Evolutionary conservation across 2,797 vertebrate species (phyloP), one percentile per base, ranked within the genome.

Genomic region (Falco naumanni): DNA sequence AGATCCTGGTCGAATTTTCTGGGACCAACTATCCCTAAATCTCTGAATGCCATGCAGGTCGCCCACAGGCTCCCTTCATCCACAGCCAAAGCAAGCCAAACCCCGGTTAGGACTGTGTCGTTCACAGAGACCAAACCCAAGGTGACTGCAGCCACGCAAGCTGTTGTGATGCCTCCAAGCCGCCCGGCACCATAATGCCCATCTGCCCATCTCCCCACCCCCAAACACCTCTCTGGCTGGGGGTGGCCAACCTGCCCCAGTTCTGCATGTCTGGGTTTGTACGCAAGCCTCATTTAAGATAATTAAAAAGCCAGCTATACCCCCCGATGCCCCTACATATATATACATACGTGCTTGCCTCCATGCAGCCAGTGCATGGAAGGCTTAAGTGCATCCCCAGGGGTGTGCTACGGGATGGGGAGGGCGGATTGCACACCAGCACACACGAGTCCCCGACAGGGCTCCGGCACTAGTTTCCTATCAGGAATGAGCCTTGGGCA

Each of bases 151-250:
- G n/a, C 34, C 83, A 69, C 3, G 15, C 22, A 6, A 59, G 59
- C 8, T 43, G 22, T 31, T 7, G 37, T 29, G 59, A 71, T 20
- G 21, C 21, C 61, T 48, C 39, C 37, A 64, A 57, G 18, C 18
- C 1, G 0, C 21, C 61, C 9, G 1, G 70, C 3, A 3, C 31
- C 5, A 0, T 34, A 50, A 43, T 1, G 16, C 39, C 34, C 75
- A 41, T 3, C 37, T 45, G 39, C 39, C 39, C 39, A 39, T 39
- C 39, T 29, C 16, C 39, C 47, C 25, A 12, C 8, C 18, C 51
- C 41, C 16, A 19, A 76, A 25, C 69, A n/a, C 34, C 54, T 65
- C 6, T 1, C 2, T 9, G 45, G 45, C 45, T 18, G 45, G 45
- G 45, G 2, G 2, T 41, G 33, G 53, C 15, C 41, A 48, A 34